phyloP scores from a whole-genome alignment of 2,797 vertebrate species.

The Mallotus villosus region DNA sequence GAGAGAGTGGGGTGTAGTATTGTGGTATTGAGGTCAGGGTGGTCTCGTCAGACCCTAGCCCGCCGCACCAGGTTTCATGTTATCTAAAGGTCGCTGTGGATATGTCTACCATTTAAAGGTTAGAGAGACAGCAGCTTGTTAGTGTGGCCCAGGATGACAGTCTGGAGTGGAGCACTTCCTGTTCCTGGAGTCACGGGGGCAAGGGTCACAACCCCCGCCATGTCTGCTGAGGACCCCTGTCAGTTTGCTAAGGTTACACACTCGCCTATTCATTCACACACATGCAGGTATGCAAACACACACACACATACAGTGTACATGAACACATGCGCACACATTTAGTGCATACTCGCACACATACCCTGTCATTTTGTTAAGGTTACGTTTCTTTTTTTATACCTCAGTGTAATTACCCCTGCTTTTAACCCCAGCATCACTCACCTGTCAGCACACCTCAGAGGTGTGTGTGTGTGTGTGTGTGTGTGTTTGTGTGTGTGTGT shows the following conservation, averaged over 20 bases:
- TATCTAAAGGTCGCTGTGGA: constrained; percentile 70
- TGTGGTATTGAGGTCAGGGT: constrained; percentile 27
- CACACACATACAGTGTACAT: too few relatives aligned
- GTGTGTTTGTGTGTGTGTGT: too few relatives aligned
- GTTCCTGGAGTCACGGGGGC: constrained; percentile 45
- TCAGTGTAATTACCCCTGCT: constrained; percentile 32
- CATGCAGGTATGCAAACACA: too few relatives aligned
- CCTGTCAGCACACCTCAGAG: neutral
- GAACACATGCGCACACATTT: too few relatives aligned
- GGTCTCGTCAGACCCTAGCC: constrained; percentile 38
- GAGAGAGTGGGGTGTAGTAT: constrained; percentile 37
- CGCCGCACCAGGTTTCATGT: constrained; percentile 48
- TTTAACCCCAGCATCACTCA: constrained; percentile 31
- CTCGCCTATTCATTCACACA: neutral
- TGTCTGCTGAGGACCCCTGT: constrained; percentile 33
- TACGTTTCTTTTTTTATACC: constrained; percentile 16
- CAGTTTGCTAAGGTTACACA: constrained; percentile 54
- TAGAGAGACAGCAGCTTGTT: constrained; percentile 67
- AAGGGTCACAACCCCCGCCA: constrained; percentile 24
- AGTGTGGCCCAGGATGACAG: constrained; percentile 48
- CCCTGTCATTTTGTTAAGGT: constrained; percentile 6
- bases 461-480: constrained; percentile 10
- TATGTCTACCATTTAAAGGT: constrained; percentile 64
- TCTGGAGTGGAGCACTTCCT: constrained; percentile 33
- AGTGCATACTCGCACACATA: too few relatives aligned